A percentile compares a stretch with the other conserved stretches of the same genome.
phyloP scores from a whole-genome alignment of 2,113 vertebrate species.

The Oceanites oceanicus region DNA sequence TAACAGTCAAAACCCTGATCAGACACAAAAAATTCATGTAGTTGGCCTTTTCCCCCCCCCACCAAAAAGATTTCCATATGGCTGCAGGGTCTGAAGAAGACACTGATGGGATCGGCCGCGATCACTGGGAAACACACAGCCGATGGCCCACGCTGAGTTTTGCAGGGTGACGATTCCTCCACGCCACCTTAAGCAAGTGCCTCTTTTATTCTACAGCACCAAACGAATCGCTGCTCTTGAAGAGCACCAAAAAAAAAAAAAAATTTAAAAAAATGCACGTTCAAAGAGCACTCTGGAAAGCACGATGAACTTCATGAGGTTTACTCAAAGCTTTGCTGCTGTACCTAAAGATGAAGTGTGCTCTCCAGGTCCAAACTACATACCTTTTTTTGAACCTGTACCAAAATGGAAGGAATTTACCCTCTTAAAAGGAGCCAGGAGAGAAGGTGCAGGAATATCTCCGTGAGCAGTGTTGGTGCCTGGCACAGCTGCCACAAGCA shows the following conservation, averaged over 20 bases:
- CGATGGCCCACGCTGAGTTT: rapidly evolving
- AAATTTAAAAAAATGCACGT: not conserved
- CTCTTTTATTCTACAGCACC: not conserved
- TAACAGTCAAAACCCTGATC: not conserved
- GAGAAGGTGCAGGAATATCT: not conserved
- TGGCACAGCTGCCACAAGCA: not conserved
- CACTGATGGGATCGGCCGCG: not conserved
- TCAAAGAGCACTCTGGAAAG: not conserved
- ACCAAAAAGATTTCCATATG: not conserved
- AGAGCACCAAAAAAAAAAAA: not conserved
- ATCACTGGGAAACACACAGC: not conserved
- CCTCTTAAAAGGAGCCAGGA: not conserved
- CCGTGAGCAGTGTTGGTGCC: not conserved
- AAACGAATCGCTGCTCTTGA: not conserved
- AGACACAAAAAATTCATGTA: not conserved
- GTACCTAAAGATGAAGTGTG: not conserved
- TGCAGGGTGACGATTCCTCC: not conserved
- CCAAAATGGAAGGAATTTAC: not conserved
- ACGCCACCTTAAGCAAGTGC: not conserved
- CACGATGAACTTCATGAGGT: not conserved
- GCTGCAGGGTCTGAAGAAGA: not conserved
- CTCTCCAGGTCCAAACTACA: not conserved
- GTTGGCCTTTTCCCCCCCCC: not conserved
- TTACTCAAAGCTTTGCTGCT: not conserved
- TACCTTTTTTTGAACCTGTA: not conserved